A percentile compares a stretch with the other conserved stretches of the same genome.
phyloP scores from a whole-genome alignment of 2,888 invertebrate genomes.

The Disparrhopalites patrizii region DNA sequence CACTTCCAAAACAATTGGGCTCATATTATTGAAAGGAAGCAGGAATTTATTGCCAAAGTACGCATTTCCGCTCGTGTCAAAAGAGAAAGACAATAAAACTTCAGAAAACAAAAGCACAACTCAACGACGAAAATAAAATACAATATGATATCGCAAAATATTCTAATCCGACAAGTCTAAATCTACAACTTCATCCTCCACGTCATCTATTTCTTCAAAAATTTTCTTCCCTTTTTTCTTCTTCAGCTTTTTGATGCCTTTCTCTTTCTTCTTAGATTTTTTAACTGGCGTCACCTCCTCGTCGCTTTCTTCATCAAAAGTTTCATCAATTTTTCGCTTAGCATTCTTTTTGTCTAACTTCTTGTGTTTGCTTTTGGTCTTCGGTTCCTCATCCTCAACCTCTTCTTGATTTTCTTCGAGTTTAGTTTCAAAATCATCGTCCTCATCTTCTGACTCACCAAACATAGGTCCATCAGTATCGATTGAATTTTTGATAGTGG shows the following conservation, averaged over 20 bases:
- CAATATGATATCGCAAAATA: not conserved
- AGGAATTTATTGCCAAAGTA: too few relatives aligned
- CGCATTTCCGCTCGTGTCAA: not conserved
- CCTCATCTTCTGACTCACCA: constrained; percentile 21
- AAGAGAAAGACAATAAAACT: not conserved
- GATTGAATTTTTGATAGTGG: not conserved
- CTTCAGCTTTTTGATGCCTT: constrained; percentile 25
- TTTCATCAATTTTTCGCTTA: constrained; percentile 15
- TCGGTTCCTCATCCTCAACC: not conserved
- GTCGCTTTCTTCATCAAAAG: constrained; percentile 33
- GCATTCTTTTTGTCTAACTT: not conserved
- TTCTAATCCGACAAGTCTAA: constrained; percentile 45
- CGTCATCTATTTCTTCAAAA: constrained; percentile 25
- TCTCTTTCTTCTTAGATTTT: constrained; percentile 27
- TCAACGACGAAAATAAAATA: not conserved
- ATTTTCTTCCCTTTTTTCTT: constrained; percentile 28
- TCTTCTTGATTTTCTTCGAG: constrained; percentile 9
- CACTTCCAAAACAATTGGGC: too few relatives aligned
- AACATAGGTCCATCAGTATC: constrained; percentile 33
- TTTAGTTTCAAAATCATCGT: constrained; percentile 16
- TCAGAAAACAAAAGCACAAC: not conserved
- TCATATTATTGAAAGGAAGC: too few relatives aligned
- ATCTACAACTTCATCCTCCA: constrained; percentile 43
- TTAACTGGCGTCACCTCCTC: constrained; percentile 20
- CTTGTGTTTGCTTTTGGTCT: constrained; percentile 6